Base-by-base conservation (phyloP, 2,113 vertebrate genomes). In the Cyprinodon brontotheroides region DNA sequence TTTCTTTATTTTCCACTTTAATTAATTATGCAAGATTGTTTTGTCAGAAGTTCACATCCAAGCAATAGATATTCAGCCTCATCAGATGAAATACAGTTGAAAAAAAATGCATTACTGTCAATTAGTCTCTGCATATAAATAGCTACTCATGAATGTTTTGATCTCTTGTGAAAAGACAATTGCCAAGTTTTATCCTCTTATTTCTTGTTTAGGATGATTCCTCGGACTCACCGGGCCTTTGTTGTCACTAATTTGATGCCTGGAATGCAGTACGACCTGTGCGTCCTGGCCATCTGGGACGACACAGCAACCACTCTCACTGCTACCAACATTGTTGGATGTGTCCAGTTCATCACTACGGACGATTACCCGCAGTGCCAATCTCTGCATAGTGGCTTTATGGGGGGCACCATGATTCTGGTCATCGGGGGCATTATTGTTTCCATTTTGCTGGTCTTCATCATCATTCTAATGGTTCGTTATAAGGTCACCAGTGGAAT, bases 331-430 rank as follows among this genome's bases (percentile, higher is more conserved):
- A 95, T 98, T 13, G 96, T 99, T 45, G 98, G 98, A 80, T 99
- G 98, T 0, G 95, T 96, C 78, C 95, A 97, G 90, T 99, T 99
- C 92, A 92, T 95, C 91, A 99, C 98, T 85, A 93, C 93, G 64
- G 97, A 97, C 11, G 96, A 98, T 81, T 97, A 97, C 79, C 94
- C 96, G 0, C 96, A 97, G 85, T 99, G 98, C 87, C 97, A 96
- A 83, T 96, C 97, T 0, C 93, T 99, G 89, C 97, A 96, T 89
- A 96, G 97, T 75, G 96, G 98, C 83, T 95, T 99, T 79, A 89
- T 99, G 80, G 98, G 98, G 0, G 97, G 98, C 60, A 99, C 97
- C 70, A 97, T 99, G 97, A 98, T 99, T 87, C 93, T 99, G 76
- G 95, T 98, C 84, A 97, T 99, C 3, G 98, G 98, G 1, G 98